phyloP scores from a whole-genome alignment of 2,888 invertebrate species.

The Zaprionus obscuricornis region DNA sequence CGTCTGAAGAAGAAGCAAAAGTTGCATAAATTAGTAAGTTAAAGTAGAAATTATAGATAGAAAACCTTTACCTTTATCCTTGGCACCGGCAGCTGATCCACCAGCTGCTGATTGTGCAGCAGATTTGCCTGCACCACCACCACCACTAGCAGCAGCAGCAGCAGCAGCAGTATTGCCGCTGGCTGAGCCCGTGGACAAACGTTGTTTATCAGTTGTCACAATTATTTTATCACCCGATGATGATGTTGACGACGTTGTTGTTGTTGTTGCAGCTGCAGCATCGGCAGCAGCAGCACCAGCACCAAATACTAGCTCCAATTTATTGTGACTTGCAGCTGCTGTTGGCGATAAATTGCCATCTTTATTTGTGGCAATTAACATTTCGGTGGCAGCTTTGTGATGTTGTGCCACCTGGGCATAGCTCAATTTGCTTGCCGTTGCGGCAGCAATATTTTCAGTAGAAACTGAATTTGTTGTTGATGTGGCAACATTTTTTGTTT shows the following conservation, averaged over 20 bases:
- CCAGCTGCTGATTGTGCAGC: no score
- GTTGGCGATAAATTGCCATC: slow-evolving; percentile 65
- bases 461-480: slow-evolving; percentile 77
- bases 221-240: slow-evolving; percentile 37
- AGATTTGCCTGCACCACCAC: no score
- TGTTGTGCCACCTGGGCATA: slow-evolving; percentile 89
- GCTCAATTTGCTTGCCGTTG: slow-evolving; percentile 84
- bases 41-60: no score
- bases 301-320: slow-evolving; percentile 58
- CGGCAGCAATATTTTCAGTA: slow-evolving; percentile 72
- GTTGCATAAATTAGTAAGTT: not conserved
- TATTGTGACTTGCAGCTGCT: no score
- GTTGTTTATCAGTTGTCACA: slow-evolving; percentile 47
- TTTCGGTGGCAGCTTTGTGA: slow-evolving; percentile 84
- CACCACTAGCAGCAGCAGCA: no score
- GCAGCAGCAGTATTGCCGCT: slow-evolving; percentile 42
- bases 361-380: no score
- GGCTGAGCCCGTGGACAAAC: slow-evolving; percentile 16
- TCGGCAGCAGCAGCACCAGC: no score
- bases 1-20: slow-evolving; percentile 50
- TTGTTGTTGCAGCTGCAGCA: slow-evolving; percentile 24
- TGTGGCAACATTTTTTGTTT: slow-evolving; percentile 79
- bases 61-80: slow-evolving; percentile 83
- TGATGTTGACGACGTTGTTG: not conserved
- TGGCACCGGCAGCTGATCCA: slow-evolving; percentile 71